Evolutionary conservation across 2,888 invertebrate species (phyloP).

Genomic region (Drosophila niveifrons): DNA sequence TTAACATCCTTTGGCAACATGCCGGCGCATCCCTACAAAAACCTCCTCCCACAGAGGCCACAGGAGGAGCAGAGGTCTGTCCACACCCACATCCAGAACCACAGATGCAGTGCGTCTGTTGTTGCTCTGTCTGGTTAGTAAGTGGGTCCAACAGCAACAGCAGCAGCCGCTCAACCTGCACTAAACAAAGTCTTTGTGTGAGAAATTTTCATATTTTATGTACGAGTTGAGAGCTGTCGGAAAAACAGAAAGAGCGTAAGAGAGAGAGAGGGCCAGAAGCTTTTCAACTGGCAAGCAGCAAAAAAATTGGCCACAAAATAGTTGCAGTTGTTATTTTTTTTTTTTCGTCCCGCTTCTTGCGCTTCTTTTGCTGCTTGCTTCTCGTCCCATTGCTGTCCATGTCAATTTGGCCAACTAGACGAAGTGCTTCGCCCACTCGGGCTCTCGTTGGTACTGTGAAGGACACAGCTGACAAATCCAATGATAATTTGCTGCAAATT

Average conservation of each 20-base stretch:
- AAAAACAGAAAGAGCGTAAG: constrained; percentile 31
- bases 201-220: constrained; percentile 75
- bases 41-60: not conserved
- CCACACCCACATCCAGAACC: constrained; percentile 12
- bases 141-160: constrained; percentile 56
- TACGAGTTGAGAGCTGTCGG: constrained; percentile 50
- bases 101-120: constrained; percentile 56
- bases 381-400: constrained; percentile 22
- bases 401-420: constrained; percentile 55
- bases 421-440: constrained; percentile 14
- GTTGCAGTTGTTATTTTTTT: constrained; percentile 45
- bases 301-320: constrained; percentile 36
- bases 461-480: constrained; percentile 53
- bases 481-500: constrained; percentile 70
- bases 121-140: constrained; percentile 45
- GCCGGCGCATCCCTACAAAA: constrained; percentile 43
- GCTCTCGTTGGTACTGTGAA: not conserved
- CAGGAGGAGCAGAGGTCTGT: not conserved
- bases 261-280: not conserved
- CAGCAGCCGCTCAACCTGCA: constrained; percentile 60
- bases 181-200: constrained; percentile 74
- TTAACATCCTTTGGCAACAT: constrained; percentile 79
- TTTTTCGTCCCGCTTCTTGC: constrained; percentile 7
- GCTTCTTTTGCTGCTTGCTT: constrained; percentile 11
- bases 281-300: constrained; percentile 5